phyloP scores from a whole-genome alignment of 2,113 vertebrate genomes.

The Microcebus murinus region DNA sequence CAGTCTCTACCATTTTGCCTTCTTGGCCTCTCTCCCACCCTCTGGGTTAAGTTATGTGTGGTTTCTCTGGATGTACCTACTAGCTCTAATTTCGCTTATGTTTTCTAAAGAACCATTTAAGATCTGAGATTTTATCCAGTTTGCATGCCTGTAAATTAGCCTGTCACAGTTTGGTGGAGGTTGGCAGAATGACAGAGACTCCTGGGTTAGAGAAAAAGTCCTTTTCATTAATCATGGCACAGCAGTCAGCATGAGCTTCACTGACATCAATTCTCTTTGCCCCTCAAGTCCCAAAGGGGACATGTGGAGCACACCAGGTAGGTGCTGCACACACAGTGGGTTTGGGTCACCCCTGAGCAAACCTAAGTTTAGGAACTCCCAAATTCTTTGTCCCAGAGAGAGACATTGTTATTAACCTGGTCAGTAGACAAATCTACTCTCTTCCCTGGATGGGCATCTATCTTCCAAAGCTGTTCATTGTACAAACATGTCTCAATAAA shows the following conservation, averaged over 20 bases:
- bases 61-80: not conserved
- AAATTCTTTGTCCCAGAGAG: not conserved
- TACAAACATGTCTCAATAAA: not conserved
- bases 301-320: not conserved
- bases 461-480: not conserved
- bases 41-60: not conserved
- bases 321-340: not conserved
- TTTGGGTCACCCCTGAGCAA: not conserved
- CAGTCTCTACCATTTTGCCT: not conserved
- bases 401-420: not conserved
- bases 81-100: not conserved
- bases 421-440: not conserved
- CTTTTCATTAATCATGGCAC: not conserved
- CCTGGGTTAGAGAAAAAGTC: not conserved
- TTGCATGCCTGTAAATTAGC: not conserved
- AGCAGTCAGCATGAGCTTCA: not conserved
- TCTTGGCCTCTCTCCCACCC: not conserved
- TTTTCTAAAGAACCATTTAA: not conserved
- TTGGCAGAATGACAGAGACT: not conserved
- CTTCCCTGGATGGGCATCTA: not conserved
- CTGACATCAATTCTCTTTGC: not conserved
- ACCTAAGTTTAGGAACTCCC: not conserved
- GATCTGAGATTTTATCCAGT: not conserved
- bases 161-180: not conserved
- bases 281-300: not conserved